phyloP scores from a whole-genome alignment of 2,797 vertebrate species.

The Tinamus major region DNA sequence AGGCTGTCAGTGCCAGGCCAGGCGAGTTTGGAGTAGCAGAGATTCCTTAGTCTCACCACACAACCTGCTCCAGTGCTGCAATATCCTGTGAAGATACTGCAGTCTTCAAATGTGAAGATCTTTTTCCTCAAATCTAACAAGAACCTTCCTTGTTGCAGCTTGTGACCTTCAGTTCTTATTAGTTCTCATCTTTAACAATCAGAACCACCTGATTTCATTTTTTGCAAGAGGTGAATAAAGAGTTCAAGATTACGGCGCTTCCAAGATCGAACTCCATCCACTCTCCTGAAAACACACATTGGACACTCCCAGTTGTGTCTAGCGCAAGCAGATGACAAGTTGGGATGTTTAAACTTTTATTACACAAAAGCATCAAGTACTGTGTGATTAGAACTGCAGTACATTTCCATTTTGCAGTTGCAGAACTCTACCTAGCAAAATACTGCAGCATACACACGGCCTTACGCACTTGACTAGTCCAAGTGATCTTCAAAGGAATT shows the following conservation, averaged over 20 bases:
- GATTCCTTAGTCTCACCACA: background rate
- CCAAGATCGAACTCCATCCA: background rate
- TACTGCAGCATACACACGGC: background rate
- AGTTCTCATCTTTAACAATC: background rate
- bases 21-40: background rate
- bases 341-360: background rate
- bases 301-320: background rate
- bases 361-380: background rate
- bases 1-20: background rate
- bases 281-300: background rate
- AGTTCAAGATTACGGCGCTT: background rate
- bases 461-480: background rate
- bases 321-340: background rate
- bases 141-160: background rate
- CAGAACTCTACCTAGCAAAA: background rate
- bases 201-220: background rate
- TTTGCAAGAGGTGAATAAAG: background rate
- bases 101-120: background rate
- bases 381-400: background rate
- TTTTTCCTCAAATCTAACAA: background rate
- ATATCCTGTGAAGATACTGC: background rate
- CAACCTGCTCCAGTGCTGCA: background rate
- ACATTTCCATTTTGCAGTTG: background rate
- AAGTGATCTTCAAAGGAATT: conserved; percentile 28
- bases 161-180: background rate